Percentiles rank a stretch among this genome's conserved stretches.
These are phyloP conservation scores for Drosophila lacertosa DNA, from an alignment of 1,140 invertebrate species.

Conservation along the genomic window DNA sequence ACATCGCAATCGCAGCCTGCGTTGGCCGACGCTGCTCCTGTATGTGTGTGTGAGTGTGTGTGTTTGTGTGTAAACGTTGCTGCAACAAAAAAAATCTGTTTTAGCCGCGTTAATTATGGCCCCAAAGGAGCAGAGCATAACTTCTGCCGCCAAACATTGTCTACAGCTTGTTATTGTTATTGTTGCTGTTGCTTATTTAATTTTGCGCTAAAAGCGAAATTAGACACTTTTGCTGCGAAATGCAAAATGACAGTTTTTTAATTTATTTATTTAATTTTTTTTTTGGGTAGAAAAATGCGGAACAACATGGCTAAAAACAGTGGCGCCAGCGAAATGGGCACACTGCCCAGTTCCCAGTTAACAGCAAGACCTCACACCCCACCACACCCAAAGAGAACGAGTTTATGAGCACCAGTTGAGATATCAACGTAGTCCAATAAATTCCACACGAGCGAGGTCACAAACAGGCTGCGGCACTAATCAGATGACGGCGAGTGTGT, in stretches of 20 bases:
- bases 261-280: neutral
- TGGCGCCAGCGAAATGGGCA: conserved; percentile 78
- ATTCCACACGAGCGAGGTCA: conserved; percentile 49
- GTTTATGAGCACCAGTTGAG: conserved; percentile 30
- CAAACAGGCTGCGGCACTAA: conserved; percentile 50
- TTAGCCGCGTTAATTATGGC: conserved; percentile 64
- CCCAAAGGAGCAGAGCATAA: conserved; percentile 43
- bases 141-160: conserved; percentile 32
- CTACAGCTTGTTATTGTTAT: conserved; percentile 45
- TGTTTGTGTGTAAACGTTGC: conserved; percentile 33
- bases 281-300: conserved; percentile 53
- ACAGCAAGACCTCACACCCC: neutral
- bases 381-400: conserved; percentile 25
- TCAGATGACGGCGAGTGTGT: conserved; percentile 13
- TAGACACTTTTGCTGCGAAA: conserved; percentile 78
- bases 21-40: conserved; percentile 25
- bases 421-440: conserved; percentile 51
- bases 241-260: conserved; percentile 64
- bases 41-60: conserved; percentile 4
- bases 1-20: conserved; percentile 40
- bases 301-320: conserved; percentile 66
- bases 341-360: conserved; percentile 43
- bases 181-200: conserved; percentile 24
- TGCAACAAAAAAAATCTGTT: conserved; percentile 2
- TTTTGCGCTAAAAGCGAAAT: conserved; percentile 61